Conservation (phyloP, 2,888 invertebrate genomes). For the Sympetrum striolatum region DNA sequence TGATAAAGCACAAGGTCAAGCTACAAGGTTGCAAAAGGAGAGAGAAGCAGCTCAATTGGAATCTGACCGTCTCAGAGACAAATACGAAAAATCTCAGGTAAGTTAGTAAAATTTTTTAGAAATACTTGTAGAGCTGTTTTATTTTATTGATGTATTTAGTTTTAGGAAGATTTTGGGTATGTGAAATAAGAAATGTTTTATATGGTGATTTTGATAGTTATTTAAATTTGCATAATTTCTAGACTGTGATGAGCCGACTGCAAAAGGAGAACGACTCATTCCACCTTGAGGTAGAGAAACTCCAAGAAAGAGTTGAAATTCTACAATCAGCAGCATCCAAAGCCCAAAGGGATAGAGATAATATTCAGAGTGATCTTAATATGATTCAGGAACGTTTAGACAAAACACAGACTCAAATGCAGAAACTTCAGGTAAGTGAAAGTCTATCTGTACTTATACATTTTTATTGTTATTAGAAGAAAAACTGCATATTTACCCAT, state of each 20-base stretch:
- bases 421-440: constrained; percentile 75
- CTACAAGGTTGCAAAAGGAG: constrained; percentile 88
- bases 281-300: constrained; percentile 79
- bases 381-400: constrained; percentile 88
- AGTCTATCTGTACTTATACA: neutral
- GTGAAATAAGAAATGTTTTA: neutral
- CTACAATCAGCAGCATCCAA: constrained; percentile 82
- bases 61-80: constrained; percentile 84
- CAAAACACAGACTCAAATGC: constrained; percentile 82
- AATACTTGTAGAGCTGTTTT: too few relatives aligned
- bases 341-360: constrained; percentile 84
- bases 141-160: too few relatives aligned
- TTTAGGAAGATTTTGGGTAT: too few relatives aligned
- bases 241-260: constrained; percentile 77
- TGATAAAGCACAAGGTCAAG: constrained; percentile 88
- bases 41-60: constrained; percentile 84
- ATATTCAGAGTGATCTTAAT: constrained; percentile 83
- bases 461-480: neutral
- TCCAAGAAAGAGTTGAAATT: constrained; percentile 82
- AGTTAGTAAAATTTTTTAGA: constrained; percentile 46
- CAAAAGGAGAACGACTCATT: constrained; percentile 89
- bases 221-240: constrained; percentile 50
- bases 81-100: constrained; percentile 89
- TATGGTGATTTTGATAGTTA: too few relatives aligned
- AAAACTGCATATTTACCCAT: constrained; percentile 26